These are phyloP conservation scores for Drosophila seguyi DNA, from an alignment of 1,140 invertebrate genomes.

Conservation along the genomic window DNA sequence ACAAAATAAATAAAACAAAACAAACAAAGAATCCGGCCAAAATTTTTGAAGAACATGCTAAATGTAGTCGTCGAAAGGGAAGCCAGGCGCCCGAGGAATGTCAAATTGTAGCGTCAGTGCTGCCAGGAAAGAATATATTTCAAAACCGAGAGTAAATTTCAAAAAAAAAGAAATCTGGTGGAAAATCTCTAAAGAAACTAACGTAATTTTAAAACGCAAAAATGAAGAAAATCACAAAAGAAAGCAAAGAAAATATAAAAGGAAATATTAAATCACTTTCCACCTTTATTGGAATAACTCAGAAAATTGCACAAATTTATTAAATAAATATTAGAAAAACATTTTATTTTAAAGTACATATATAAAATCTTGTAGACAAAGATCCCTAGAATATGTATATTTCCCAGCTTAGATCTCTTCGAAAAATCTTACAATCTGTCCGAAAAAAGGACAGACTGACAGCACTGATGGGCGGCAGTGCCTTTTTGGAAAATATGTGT, in stretches of 20 bases:
- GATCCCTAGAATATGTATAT: too few relatives aligned
- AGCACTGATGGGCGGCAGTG: slow-evolving; percentile 15
- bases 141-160: not conserved
- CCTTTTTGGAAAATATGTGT: slow-evolving; percentile 56
- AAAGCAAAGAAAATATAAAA: not conserved
- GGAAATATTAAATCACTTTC: not conserved
- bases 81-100: slow-evolving; percentile 30
- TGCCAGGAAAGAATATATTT: slow-evolving; percentile 1
- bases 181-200: not conserved
- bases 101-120: slow-evolving; percentile 23
- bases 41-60: slow-evolving; percentile 44
- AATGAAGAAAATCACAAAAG: not conserved
- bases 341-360: too few relatives aligned
- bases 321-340: too few relatives aligned
- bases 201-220: not conserved
- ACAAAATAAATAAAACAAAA: slow-evolving; percentile 11
- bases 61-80: slow-evolving; percentile 23
- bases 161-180: too few relatives aligned
- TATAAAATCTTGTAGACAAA: too few relatives aligned
- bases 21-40: slow-evolving; percentile 30
- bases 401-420: not conserved
- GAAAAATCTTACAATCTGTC: not conserved
- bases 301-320: too few relatives aligned
- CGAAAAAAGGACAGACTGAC: not conserved
- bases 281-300: too few relatives aligned